Percentiles rank a stretch among this genome's conserved stretches.
Conservation (phyloP, 2,888 invertebrate genomes). For the Chironomus tentans region DNA sequence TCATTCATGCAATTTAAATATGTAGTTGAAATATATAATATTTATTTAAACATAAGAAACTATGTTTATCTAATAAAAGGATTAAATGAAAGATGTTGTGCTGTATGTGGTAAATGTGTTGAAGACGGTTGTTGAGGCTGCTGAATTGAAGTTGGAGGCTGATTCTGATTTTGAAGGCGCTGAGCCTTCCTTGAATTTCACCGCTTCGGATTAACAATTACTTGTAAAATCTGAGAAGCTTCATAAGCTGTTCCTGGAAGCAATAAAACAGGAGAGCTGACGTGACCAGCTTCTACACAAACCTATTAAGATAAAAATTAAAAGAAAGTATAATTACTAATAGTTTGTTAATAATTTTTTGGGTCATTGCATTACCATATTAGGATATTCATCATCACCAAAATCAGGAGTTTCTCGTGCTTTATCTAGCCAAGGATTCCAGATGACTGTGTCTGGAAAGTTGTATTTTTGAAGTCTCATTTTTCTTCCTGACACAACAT, state of each 20-base stretch:
- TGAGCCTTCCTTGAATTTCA: conserved; percentile 20
- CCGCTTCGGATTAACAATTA: conserved; percentile 35
- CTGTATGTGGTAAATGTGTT: not conserved
- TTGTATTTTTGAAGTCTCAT: conserved; percentile 91
- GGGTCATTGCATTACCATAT: conserved; percentile 50
- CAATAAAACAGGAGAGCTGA: conserved; percentile 77
- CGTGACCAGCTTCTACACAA: conserved; percentile 90
- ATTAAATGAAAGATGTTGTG: conserved; percentile 21
- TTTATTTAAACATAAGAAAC: too few relatives aligned
- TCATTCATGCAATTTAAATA: too few relatives aligned
- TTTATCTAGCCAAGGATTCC: conserved; percentile 95
- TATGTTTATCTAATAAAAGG: conserved; percentile 16
- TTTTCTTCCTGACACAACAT: conserved; percentile 83
- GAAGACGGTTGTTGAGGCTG: not conserved
- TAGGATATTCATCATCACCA: conserved; percentile 93
- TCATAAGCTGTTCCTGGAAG: conserved; percentile 86
- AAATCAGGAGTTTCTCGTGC: conserved; percentile 89
- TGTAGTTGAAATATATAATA: too few relatives aligned
- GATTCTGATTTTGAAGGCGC: conserved; percentile 20
- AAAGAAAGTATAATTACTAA: not conserved
- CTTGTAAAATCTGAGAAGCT: conserved; percentile 83
- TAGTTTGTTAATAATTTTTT: not conserved
- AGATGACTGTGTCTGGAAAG: conserved; percentile 91
- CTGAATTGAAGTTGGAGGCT: conserved; percentile 5
- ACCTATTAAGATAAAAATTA: conserved; percentile 40